Percentiles rank a stretch among this genome's conserved stretches.
Evolutionary conservation across 1,140 invertebrate genomes (phyloP).

Genomic region (Nylanderia fulva): DNA sequence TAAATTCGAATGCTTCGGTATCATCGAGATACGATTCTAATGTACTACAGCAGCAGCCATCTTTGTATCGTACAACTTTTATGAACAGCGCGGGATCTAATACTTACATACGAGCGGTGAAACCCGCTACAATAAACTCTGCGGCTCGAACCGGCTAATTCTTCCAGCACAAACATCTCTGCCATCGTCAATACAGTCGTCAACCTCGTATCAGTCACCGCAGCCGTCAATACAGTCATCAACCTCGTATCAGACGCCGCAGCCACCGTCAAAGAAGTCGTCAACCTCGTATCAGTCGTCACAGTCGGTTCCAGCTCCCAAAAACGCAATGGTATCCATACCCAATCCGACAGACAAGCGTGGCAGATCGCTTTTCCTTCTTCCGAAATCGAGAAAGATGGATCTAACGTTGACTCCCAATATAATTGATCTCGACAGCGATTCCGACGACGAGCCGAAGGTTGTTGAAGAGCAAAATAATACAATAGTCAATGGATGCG

Average conservation of each 20-base stretch:
- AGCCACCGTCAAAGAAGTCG: too few species aligned
- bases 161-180: not conserved
- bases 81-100: slow-evolving; percentile 26
- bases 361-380: slow-evolving; percentile 59
- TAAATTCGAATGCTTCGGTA: not conserved
- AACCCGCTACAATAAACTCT: not conserved
- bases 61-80: slow-evolving; percentile 12
- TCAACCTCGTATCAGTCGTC: slow-evolving; percentile 24
- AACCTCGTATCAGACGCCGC: not conserved
- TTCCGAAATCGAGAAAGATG: slow-evolving; percentile 51
- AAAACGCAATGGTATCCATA: slow-evolving; percentile 80
- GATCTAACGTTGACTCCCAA: slow-evolving; percentile 61
- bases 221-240: not conserved
- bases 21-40: slow-evolving; percentile 26
- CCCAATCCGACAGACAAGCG: slow-evolving; percentile 59
- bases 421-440: slow-evolving; percentile 83
- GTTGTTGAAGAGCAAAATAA: slow-evolving; percentile 46
- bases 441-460: slow-evolving; percentile 75
- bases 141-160: not conserved
- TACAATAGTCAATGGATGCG: not conserved
- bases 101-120: slow-evolving; percentile 17
- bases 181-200: not conserved
- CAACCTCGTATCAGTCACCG: not conserved
- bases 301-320: too few species aligned
- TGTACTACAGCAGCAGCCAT: not conserved